phyloP scores from a whole-genome alignment of 2,888 invertebrate genomes.

The Gasteruption jaculator region DNA sequence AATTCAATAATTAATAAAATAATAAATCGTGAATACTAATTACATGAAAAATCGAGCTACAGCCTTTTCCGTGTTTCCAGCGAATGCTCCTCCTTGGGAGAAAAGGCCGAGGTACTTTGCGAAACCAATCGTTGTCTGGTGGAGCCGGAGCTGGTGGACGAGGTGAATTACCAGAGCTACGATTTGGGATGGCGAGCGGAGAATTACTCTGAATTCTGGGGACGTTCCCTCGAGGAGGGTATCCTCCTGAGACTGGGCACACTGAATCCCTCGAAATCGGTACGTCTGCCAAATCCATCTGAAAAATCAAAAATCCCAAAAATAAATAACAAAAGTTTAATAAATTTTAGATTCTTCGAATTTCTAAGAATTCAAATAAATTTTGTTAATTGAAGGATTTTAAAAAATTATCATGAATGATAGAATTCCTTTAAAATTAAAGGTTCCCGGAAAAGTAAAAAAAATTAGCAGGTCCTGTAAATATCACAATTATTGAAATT shows the following conservation, averaged over 20 bases:
- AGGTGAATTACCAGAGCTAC: slow-evolving; percentile 59
- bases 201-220: slow-evolving; percentile 82
- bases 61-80: slow-evolving; percentile 47
- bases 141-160: slow-evolving; percentile 63
- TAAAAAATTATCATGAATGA: too few species aligned
- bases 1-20: slow-evolving; percentile 6
- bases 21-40: neutral
- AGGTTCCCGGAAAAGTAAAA: too few species aligned
- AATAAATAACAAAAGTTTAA: too few species aligned
- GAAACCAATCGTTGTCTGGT: slow-evolving; percentile 72
- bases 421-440: too few species aligned
- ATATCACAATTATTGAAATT: too few species aligned
- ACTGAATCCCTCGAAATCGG: slow-evolving; percentile 55
- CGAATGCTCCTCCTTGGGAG: slow-evolving; percentile 54
- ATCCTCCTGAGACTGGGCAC: slow-evolving; percentile 72
- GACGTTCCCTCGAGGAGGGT: slow-evolving; percentile 76
- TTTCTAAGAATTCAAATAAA: too few species aligned
- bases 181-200: slow-evolving; percentile 70
- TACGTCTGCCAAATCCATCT: too few species aligned
- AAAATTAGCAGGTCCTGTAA: too few species aligned
- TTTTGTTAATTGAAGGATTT: too few species aligned
- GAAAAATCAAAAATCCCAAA: too few species aligned
- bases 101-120: slow-evolving; percentile 59
- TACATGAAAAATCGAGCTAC: neutral
- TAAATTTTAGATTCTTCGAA: too few species aligned